Evolutionary conservation across 2,888 invertebrate species (phyloP).

Genomic region (Sicus ferrugineus): DNA sequence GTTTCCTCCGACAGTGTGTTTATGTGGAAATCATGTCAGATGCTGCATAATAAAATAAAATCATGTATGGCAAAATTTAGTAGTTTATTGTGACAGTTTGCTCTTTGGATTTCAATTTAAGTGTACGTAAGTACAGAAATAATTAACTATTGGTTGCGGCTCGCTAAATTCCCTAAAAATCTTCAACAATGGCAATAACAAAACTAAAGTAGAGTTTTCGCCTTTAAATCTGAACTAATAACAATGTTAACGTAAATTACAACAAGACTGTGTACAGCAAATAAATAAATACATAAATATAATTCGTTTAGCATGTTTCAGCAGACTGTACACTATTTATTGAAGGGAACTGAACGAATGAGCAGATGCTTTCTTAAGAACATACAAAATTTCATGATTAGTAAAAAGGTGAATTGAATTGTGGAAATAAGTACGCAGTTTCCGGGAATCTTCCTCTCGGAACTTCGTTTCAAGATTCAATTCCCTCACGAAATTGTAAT

Average conservation of each 20-base stretch:
- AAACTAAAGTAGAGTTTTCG: conserved; percentile 14
- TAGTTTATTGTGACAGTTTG: conserved; percentile 26
- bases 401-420: too few relatives aligned
- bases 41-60: neutral
- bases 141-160: conserved; percentile 2
- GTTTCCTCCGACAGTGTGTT: too few relatives aligned
- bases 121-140: conserved; percentile 20
- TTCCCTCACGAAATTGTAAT: too few relatives aligned
- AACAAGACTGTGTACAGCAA: neutral
- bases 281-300: neutral
- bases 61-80: conserved; percentile 20
- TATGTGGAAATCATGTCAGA: neutral
- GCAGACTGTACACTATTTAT: too few relatives aligned
- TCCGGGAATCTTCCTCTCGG: neutral
- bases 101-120: conserved; percentile 26
- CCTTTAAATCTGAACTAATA: conserved; percentile 18
- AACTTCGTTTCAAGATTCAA: too few relatives aligned
- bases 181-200: conserved; percentile 22
- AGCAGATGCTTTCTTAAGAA: too few relatives aligned
- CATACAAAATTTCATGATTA: too few relatives aligned
- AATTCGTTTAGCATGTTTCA: neutral
- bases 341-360: neutral
- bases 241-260: conserved; percentile 10
- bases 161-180: conserved; percentile 31
- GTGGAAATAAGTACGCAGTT: neutral